phyloP scores from a whole-genome alignment of 1,140 invertebrate species.

The Heliconius melpomene region DNA sequence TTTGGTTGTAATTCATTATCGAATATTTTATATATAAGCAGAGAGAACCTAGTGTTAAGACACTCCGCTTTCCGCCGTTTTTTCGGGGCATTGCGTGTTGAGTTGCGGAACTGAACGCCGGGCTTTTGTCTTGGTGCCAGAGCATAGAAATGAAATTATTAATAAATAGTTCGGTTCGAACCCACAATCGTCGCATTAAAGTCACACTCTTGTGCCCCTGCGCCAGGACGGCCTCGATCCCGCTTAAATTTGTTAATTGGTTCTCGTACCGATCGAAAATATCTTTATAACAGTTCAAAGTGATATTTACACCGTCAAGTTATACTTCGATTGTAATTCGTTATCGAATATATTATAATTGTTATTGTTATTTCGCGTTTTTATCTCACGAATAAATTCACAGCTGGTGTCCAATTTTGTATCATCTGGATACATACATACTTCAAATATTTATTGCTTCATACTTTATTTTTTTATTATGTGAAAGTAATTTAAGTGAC shows the following conservation, averaged over 20 bases:
- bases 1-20: too few species aligned
- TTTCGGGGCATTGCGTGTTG: too few species aligned
- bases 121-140: too few species aligned
- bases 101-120: too few species aligned
- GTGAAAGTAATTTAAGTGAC: neutral
- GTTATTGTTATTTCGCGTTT: constrained; percentile 4
- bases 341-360: constrained; percentile 10
- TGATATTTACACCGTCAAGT: neutral
- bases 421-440: neutral
- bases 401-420: constrained; percentile 7
- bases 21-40: too few species aligned
- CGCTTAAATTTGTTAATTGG: neutral
- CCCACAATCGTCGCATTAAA: too few species aligned
- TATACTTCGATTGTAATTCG: neutral
- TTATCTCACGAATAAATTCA: constrained; percentile 9
- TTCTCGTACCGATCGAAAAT: neutral
- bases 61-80: too few species aligned
- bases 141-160: too few species aligned
- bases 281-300: constrained; percentile 7
- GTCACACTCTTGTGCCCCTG: too few species aligned
- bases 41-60: too few species aligned
- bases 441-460: constrained; percentile 4
- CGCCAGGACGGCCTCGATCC: too few species aligned
- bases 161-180: too few species aligned
- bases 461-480: neutral